Evolutionary conservation across 2,888 invertebrate genomes (phyloP).

Genomic region (Oxyteleia sp.): DNA sequence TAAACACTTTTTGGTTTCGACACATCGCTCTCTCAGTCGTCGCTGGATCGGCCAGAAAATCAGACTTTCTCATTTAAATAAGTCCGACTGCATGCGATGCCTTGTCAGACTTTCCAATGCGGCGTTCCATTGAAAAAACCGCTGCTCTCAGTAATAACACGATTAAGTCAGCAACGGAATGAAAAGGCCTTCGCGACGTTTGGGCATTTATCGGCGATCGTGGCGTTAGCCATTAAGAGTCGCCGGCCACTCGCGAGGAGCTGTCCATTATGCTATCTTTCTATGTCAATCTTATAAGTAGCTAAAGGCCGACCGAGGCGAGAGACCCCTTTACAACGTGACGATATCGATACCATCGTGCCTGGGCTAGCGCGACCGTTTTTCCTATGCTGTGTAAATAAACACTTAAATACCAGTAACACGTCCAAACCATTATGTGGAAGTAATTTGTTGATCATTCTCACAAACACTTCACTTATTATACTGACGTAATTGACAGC

Average conservation of each 20-base stretch:
- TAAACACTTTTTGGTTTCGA: constrained; percentile 37
- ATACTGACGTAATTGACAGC: not conserved
- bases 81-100: constrained; percentile 27
- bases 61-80: constrained; percentile 62
- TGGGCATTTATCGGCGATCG: constrained; percentile 71
- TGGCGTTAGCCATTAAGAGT: constrained; percentile 74
- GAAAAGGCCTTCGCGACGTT: constrained; percentile 72
- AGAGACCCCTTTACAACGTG: constrained; percentile 72
- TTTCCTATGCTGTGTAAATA: constrained; percentile 60
- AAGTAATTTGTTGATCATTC: constrained; percentile 29
- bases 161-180: constrained; percentile 70
- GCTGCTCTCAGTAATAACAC: constrained; percentile 57
- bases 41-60: constrained; percentile 19
- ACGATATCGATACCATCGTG: constrained; percentile 73
- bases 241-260: constrained; percentile 63
- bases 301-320: constrained; percentile 82
- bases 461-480: not conserved
- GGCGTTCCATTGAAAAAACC: constrained; percentile 13
- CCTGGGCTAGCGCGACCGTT: constrained; percentile 34
- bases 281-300: constrained; percentile 87
- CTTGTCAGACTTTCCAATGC: constrained; percentile 39
- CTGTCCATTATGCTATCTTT: constrained; percentile 87
- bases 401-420: constrained; percentile 40
- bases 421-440: constrained; percentile 11
- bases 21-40: constrained; percentile 9